Evolutionary conservation across 2,113 vertebrate genomes (phyloP), one percentile per base, ranked within the genome.

Genomic region (Myanophis thanlyinensis): DNA sequence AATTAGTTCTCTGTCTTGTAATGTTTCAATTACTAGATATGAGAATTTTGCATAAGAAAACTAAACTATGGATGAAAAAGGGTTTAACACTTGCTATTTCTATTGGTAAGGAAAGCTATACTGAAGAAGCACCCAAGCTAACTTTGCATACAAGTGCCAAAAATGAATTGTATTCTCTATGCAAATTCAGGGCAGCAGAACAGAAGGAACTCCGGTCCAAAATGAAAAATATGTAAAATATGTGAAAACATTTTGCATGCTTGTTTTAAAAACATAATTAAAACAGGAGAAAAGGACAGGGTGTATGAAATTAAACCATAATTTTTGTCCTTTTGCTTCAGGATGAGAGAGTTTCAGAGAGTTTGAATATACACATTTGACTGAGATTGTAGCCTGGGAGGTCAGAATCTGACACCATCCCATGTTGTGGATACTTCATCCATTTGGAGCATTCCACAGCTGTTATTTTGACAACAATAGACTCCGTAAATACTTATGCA

Each of bases 31-130:
- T 87, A 89, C 92, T 89, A 90, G 52, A 92, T 93, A 92, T 35
- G 91, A 59, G 95, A 93, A 93, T 9, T 30, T 89, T 89, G 56
- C 80, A 91, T 85, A 87, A 20, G 5, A 88, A 95, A 90, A 52
- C 91, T 91, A 89, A 94, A 89, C 93, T 95, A 93, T 0, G 0
- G 52, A 88, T 52, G 86, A 48, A 89, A 95, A 95, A 93, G 51
- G 93, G 93, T 92, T 94, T 27, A 94, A 93, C 93, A 93, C 88
- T 92, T 96, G 93, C 94, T 89, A 90, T 47, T 95, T 92, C 85
- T n/a, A 91, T 30, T 3, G 89, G 25, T 95, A 91, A 93, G 92
- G 94, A 95, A 95, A 48, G 67, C 35, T 67, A 94, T 94, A 95
- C 90, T 95, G 94, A 95, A 93, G 86, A 91, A 94, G 95, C 92